Evolutionary conservation across 2,113 vertebrate genomes (phyloP), one percentile per base, ranked within the genome.

Genomic region (Cheirogaleus medius): DNA sequence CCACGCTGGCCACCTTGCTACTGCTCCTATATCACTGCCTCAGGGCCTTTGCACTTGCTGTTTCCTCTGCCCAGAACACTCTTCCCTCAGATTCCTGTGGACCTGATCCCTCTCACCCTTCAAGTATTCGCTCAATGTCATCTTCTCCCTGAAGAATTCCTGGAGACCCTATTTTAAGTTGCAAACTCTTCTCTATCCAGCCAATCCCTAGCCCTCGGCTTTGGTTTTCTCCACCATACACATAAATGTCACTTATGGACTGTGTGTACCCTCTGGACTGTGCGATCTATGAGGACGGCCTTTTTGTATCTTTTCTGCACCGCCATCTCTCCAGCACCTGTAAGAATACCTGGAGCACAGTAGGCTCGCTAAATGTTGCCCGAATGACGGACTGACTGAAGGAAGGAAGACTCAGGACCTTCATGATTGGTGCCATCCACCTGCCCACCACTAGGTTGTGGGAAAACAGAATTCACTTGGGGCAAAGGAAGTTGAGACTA

Each of bases 371-470:
- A 27, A n/a, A 47, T 0, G 15, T 49, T 34, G n/a, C 12, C 25
- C 27, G 23, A 66, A 29, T 23, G 14, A n/a, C 29, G 4, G 6
- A 9, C 2, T 5, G 44, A 71, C 18, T 3, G 6, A 82, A 12
- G 0, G 17, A 63, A 15, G 6, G 29, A 12, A 34, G 0, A 18
- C 32, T 32, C 29, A 47, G 32, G 29, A 5, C 74, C 76, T 52
- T 12, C 20, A 3, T 3, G 34, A 18, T 2, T 6, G 14, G n/a
- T 0, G 2, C 32, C 7, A 1, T 12, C 85, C 3, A 47, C 4
- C 7, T 3, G 1, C 6, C 47, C 9, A 44, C 15, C 39, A 5
- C 11, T 9, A 23, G 42, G 9, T 7, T 7, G 5, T 4, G 25
- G 63, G 34, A 34, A 42, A 39, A 27, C 0, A 73, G n/a, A 85